Percentiles rank a stretch among this genome's conserved stretches.
phyloP scores from a whole-genome alignment of 2,888 invertebrate genomes.

The Limnephilus rhombicus region DNA sequence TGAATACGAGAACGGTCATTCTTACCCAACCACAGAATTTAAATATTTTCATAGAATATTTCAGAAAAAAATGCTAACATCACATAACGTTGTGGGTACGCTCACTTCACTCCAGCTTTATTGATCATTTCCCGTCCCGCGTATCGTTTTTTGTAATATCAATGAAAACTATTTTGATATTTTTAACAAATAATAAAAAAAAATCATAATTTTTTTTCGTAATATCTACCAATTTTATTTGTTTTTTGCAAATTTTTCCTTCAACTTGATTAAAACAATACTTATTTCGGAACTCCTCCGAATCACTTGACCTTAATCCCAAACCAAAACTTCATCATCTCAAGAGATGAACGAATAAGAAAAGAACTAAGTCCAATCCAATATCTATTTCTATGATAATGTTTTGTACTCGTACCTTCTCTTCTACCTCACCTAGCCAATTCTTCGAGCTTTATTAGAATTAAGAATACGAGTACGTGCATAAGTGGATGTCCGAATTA shows the following conservation, averaged over 20 bases:
- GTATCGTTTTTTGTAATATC: neutral
- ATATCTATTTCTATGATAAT: neutral
- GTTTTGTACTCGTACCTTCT: neutral
- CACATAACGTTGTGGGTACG: neutral
- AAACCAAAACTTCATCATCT: neutral
- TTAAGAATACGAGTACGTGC: neutral
- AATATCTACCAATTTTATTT: neutral
- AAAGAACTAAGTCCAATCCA: neutral
- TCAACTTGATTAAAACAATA: neutral
- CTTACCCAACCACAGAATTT: neutral
- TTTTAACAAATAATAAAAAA: neutral
- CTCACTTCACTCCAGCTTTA: neutral
- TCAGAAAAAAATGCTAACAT: neutral
- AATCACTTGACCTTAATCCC: neutral
- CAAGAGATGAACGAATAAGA: neutral
- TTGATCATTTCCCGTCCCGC: neutral
- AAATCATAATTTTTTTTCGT: neutral
- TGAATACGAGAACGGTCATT: conserved; percentile 30
- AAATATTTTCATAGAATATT: neutral
- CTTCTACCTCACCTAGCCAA: neutral
- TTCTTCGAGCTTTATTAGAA: neutral
- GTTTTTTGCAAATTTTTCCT: neutral
- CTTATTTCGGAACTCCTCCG: neutral
- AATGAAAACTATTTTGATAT: neutral
- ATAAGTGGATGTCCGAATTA: neutral